Evolutionary conservation across 2,113 vertebrate genomes (phyloP).

Genomic region (Eubucco bourcierii): DNA sequence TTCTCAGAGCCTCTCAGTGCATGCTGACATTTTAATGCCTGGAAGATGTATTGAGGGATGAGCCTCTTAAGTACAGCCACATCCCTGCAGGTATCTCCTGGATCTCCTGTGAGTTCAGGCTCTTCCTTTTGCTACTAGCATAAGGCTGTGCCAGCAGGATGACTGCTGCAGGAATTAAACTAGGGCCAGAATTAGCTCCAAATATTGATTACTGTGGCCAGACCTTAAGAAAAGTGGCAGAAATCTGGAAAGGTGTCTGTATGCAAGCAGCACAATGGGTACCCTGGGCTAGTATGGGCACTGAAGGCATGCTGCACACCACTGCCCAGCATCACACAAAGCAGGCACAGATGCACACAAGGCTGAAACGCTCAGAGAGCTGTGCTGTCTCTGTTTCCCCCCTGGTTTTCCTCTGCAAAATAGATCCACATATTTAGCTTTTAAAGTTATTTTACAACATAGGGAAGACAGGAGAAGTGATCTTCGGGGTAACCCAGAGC

Average conservation of each 20-base stretch:
- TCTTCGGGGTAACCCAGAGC: not conserved
- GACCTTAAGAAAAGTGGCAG: not conserved
- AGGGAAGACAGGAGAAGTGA: not conserved
- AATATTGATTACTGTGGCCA: not conserved
- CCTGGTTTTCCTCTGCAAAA: not conserved
- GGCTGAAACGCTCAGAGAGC: not conserved
- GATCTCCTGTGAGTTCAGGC: not conserved
- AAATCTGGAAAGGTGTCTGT: not conserved
- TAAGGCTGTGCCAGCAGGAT: not conserved
- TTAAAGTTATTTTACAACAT: not conserved
- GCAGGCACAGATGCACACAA: not conserved
- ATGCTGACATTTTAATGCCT: not conserved
- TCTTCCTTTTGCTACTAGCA: not conserved
- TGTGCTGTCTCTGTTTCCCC: not conserved
- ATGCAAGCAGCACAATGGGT: not conserved
- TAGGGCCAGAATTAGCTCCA: not conserved
- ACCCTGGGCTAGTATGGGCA: accelerated
- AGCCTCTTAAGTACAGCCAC: not conserved
- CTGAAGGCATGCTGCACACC: not conserved
- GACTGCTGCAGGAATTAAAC: not conserved
- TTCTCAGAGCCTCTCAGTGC: not conserved
- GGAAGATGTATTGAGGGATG: not conserved
- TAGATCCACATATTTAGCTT: not conserved
- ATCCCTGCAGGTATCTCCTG: not conserved
- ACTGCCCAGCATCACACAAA: not conserved